Evolutionary conservation across 2,888 invertebrate species (phyloP).

Genomic region (Gasteruption jaculator): DNA sequence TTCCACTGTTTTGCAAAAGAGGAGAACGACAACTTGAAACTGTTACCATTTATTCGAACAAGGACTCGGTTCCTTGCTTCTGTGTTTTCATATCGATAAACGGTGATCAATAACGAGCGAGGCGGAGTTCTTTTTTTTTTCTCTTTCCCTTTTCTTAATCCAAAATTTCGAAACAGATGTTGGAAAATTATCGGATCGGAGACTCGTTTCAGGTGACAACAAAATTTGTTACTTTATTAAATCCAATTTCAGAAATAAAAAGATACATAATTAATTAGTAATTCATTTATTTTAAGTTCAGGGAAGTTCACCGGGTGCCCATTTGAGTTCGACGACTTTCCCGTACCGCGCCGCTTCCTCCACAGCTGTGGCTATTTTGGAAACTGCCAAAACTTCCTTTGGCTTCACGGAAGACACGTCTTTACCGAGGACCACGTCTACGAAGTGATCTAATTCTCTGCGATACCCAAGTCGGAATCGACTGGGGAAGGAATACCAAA

Average conservation of each 20-base stretch:
- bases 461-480: constrained; percentile 57
- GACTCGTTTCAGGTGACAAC: not conserved
- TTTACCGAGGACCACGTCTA: constrained; percentile 57
- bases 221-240: not conserved
- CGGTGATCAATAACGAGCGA: no score
- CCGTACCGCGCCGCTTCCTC: constrained; percentile 58
- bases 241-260: no score
- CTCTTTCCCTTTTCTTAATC: no score
- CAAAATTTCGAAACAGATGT: no score
- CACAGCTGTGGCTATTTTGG: constrained; percentile 58
- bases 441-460: constrained; percentile 60
- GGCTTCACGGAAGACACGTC: constrained; percentile 49
- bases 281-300: not conserved
- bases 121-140: no score
- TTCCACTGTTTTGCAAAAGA: no score
- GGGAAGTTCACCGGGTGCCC: constrained; percentile 53
- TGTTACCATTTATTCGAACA: no score
- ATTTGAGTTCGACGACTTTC: constrained; percentile 54
- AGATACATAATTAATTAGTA: not conserved
- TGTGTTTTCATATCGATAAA: no score
- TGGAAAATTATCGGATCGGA: no score
- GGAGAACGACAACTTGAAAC: no score
- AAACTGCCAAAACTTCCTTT: constrained; percentile 57
- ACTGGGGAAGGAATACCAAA: constrained; percentile 62
- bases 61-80: no score